Conservation (phyloP, 2,888 invertebrate genomes). For the Drosophila mulleri region DNA sequence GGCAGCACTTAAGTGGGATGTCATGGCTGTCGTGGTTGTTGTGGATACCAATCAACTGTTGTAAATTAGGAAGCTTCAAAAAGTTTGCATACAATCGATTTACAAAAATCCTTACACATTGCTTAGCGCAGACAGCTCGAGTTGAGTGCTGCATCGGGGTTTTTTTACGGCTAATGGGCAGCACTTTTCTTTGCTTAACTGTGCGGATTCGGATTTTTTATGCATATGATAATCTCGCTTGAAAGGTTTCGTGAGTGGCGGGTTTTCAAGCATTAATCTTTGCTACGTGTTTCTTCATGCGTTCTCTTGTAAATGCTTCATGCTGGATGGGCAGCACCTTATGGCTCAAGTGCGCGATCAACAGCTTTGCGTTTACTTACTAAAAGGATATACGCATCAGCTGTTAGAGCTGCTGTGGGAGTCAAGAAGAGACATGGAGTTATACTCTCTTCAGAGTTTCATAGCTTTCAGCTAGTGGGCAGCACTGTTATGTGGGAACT, state of each 20-base stretch:
- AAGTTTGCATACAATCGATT: not conserved
- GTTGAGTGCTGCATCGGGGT: not conserved
- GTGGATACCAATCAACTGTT: constrained; percentile 3
- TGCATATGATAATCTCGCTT: not conserved
- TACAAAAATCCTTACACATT: not conserved
- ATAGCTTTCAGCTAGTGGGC: too few species aligned
- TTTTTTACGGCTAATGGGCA: not conserved
- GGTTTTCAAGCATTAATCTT: not conserved
- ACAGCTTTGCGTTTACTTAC: not conserved
- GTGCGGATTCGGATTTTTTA: not conserved
- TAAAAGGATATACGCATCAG: not conserved
- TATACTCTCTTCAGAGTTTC: not conserved
- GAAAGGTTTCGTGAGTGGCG: not conserved
- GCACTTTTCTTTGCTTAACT: not conserved
- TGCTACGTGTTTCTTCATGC: not conserved
- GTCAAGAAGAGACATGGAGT: not conserved
- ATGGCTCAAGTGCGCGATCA: not conserved
- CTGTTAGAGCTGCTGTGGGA: not conserved
- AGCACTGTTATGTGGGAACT: too few species aligned
- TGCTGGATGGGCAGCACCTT: not conserved
- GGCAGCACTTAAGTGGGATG: constrained; percentile 10
- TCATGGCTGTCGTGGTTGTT: not conserved
- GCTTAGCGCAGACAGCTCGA: not conserved
- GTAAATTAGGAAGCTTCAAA: constrained; percentile 12
- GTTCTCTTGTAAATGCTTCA: not conserved